phyloP scores from a whole-genome alignment of 2,113 vertebrate genomes.

The Ctenomys sociabilis region DNA sequence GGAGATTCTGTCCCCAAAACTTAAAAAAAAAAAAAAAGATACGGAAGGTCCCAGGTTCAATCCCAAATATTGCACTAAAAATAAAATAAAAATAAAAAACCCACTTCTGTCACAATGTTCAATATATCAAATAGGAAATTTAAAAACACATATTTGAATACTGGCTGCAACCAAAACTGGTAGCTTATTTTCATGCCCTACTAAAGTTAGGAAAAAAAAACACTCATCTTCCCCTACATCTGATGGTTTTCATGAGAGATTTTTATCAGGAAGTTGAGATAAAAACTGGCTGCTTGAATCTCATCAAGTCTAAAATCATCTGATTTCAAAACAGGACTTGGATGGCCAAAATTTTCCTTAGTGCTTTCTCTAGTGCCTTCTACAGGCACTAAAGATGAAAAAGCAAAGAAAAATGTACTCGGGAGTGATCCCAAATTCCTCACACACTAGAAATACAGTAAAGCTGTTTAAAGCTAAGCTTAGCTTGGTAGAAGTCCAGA shows the following conservation, averaged over 20 bases:
- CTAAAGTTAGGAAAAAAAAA: background rate
- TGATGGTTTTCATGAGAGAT: slow-evolving; percentile 12
- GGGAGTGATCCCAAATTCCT: background rate
- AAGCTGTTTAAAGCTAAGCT: background rate
- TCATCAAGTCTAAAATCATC: slow-evolving; percentile 49
- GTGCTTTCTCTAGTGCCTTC: slow-evolving; percentile 57
- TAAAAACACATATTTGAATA: background rate
- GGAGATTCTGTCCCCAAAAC: background rate
- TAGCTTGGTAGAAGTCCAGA: background rate
- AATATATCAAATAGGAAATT: background rate
- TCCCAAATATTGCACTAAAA: background rate
- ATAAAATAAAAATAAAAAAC: background rate
- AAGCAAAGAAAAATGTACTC: background rate
- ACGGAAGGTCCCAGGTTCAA: background rate
- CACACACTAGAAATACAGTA: background rate
- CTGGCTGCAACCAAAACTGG: background rate
- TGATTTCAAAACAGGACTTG: slow-evolving; percentile 23
- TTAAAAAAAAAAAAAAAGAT: background rate
- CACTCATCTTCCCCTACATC: background rate
- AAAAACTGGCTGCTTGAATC: background rate
- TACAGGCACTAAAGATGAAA: slow-evolving; percentile 46
- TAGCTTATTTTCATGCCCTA: background rate
- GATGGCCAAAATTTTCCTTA: background rate
- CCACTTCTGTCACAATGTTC: background rate
- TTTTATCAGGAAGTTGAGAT: slow-evolving; percentile 33